Base-by-base conservation (phyloP, 92 coral and sea anemone genomes). In the Epizoanthus stellaris region DNA sequence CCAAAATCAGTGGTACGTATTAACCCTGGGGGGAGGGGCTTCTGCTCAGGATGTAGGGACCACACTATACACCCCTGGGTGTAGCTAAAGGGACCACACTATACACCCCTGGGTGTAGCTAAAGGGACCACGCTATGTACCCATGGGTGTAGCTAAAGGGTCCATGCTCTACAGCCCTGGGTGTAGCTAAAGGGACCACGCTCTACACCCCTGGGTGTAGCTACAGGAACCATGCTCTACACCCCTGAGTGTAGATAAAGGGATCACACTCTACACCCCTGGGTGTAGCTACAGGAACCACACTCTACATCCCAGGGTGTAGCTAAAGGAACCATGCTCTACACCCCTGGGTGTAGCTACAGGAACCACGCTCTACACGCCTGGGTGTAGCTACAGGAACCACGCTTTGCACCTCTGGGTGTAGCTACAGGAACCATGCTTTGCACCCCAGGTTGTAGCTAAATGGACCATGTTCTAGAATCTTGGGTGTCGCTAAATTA, bases 1-100 rank as follows among this genome's bases (percentile, higher is more conserved):
- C 97, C 99, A 38, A 85, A 94, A 19, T 88, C 97, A 68, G 91
- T 94, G 80, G 99, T 96, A 86, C 88, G 98, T 87, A 5, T 5
- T 63, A 20, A 40, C 9, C 10, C 45, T 36, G 5, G 16, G 38
- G 30, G 16, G 67, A 60, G n/a, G n/a, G 34, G 47, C 25, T 23
- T 23, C 25, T 23, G 25, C 25, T 23, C 25, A 23, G 25, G 25
- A 23, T 23, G 25, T 23, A 23, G 25, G 25, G 25, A 23, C 25
- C 25, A 23, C 25, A 23, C 25, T 23, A 23, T 23, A 23, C 25
- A 23, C 25, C 25, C 25, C 25, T 23, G 25, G 25, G 25, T 16
- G 17, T 3, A 20, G 59, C n/a, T 17, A 45, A n/a, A 45, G 64
- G 19, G 9, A 70, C 0, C 25, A 23, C 25, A 23, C 25, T 23